phyloP scores from a whole-genome alignment of 64 coral and sea anemone genomes.

The Hydrozoanthus tunicans region DNA sequence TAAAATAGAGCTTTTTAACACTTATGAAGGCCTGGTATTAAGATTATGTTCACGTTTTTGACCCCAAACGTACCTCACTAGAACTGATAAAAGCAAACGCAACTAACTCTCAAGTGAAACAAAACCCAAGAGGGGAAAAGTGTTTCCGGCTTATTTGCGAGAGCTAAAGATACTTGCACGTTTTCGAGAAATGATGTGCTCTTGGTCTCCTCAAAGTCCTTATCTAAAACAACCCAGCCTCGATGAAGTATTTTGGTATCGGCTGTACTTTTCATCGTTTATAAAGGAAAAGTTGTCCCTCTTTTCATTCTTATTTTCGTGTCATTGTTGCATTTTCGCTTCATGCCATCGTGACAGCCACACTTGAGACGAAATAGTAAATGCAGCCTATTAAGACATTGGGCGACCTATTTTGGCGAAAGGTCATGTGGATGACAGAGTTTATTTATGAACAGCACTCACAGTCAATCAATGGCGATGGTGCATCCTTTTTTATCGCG shows the following conservation, averaged over 20 bases:
- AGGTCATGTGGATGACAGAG: conserved; percentile 29
- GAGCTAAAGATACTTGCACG: conserved; percentile 31
- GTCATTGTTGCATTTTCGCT: conserved; percentile 34
- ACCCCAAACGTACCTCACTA: conserved; percentile 24
- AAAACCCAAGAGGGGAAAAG: conserved; percentile 27
- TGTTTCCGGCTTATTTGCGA: conserved; percentile 50
- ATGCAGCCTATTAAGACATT: conserved; percentile 16
- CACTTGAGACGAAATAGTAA: conserved; percentile 38
- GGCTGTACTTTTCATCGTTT: not conserved
- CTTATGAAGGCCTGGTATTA: not conserved
- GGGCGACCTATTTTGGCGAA: not conserved
- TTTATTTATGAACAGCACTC: conserved; percentile 37
- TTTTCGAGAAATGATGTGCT: conserved; percentile 30
- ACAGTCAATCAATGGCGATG: conserved; percentile 7
- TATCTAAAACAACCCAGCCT: not conserved
- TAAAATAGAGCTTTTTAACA: conserved; percentile 24
- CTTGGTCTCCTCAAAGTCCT: not conserved
- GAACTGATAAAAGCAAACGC: conserved; percentile 18
- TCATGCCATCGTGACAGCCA: conserved; percentile 27
- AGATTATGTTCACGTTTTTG: conserved; percentile 8
- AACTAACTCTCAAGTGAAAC: conserved; percentile 37
- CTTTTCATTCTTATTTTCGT: conserved; percentile 16
- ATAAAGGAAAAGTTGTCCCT: not conserved
- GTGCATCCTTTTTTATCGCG: conserved; percentile 16
- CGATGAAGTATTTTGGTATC: not conserved